A percentile compares a stretch with the other conserved stretches of the same genome.
These are phyloP conservation scores for Andrena marginata DNA, from an alignment of 2,888 invertebrate genomes.

Conservation along the genomic window DNA sequence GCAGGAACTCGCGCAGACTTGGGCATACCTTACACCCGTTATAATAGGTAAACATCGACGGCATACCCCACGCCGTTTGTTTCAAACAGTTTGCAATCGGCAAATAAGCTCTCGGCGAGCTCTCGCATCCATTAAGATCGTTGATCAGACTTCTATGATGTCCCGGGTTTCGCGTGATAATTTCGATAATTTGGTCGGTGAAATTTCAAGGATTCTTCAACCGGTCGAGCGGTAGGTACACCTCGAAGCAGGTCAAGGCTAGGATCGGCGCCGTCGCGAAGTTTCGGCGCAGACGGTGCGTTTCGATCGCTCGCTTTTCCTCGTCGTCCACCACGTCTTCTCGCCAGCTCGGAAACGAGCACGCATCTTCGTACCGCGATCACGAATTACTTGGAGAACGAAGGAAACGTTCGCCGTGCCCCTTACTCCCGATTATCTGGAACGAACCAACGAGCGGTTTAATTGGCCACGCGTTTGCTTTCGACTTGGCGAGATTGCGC, in stretches of 20 bases:
- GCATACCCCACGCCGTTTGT: conserved; percentile 43
- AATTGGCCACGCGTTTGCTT: neutral
- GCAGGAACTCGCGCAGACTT: conserved; percentile 48
- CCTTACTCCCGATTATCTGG: neutral
- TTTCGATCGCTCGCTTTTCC: neutral
- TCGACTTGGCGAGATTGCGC: neutral
- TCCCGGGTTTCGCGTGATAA: neutral
- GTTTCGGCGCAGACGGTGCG: neutral
- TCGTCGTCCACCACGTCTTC: neutral
- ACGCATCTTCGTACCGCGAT: neutral
- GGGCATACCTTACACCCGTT: conserved; percentile 65
- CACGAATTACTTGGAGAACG: neutral
- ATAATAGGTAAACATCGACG: conserved; percentile 65
- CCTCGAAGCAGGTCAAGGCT: conserved; percentile 5
- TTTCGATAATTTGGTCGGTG: neutral
- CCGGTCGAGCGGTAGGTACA: neutral
- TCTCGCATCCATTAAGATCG: conserved; percentile 1
- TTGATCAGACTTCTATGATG: neutral
- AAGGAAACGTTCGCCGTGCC: neutral
- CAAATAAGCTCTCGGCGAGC: conserved; percentile 28
- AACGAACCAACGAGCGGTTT: neutral
- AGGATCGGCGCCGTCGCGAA: neutral
- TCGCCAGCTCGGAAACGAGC: neutral
- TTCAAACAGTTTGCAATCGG: conserved; percentile 55
- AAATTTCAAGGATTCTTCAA: neutral